phyloP scores from a whole-genome alignment of 2,113 vertebrate species.

The Harpagus bidentatus region DNA sequence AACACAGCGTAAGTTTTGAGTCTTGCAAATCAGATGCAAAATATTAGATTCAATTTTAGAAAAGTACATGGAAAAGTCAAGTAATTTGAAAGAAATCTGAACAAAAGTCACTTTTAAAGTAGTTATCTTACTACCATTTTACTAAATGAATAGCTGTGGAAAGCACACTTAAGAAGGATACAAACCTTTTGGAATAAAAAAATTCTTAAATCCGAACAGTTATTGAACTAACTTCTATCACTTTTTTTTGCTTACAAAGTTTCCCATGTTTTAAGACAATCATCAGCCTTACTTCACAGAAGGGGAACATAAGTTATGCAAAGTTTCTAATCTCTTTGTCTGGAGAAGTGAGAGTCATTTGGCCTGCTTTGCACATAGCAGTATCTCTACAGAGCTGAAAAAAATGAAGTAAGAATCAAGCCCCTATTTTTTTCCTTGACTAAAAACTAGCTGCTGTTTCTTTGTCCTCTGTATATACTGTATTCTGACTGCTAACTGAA shows the following conservation, averaged over 20 bases:
- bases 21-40: background rate
- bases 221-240: background rate
- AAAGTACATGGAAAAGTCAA: background rate
- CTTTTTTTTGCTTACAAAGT: background rate
- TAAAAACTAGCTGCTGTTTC: background rate
- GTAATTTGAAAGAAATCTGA: background rate
- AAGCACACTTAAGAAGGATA: background rate
- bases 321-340: background rate
- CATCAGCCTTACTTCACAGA: background rate
- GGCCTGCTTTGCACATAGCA: background rate
- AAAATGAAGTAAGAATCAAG: background rate
- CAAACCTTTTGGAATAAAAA: background rate
- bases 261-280: background rate
- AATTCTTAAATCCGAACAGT: background rate
- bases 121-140: background rate
- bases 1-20: background rate
- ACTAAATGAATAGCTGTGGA: background rate
- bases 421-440: background rate
- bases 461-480: background rate
- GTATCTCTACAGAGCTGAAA: background rate
- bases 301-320: background rate
- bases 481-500: background rate
- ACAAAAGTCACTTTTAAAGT: background rate
- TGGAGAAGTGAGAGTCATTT: background rate
- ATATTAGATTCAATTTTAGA: background rate